Percentiles rank a stretch among this genome's conserved stretches.
Conservation (phyloP, 1,140 invertebrate species). For the Heliconius eleuchia region DNA sequence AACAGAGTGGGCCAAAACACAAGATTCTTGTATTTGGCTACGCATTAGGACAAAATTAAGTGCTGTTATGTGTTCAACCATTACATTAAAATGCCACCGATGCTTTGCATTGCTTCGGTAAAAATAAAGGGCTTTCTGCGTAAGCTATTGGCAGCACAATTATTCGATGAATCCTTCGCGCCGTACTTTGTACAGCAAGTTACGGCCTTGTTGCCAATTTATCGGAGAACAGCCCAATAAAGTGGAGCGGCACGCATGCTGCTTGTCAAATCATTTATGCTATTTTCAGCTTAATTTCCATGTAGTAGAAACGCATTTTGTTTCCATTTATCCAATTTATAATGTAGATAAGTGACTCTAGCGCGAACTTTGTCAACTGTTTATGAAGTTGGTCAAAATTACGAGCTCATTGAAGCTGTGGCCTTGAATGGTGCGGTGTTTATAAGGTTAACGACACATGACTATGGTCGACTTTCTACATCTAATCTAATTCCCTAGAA, state of each 20-base stretch:
- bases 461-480: not conserved
- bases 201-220: slow-evolving; percentile 57
- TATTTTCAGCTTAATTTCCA: slow-evolving; percentile 35
- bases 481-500: not conserved
- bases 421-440: slow-evolving; percentile 28
- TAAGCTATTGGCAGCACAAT: slow-evolving; percentile 68
- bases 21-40: slow-evolving; percentile 61
- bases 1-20: slow-evolving; percentile 60
- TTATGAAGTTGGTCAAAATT: slow-evolving; percentile 36
- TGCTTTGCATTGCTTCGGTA: slow-evolving; percentile 59
- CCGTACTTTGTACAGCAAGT: slow-evolving; percentile 57
- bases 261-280: slow-evolving; percentile 36
- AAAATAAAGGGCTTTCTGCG: slow-evolving; percentile 55
- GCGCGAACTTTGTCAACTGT: slow-evolving; percentile 34
- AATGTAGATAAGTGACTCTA: slow-evolving; percentile 31
- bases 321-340: slow-evolving; percentile 30
- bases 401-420: slow-evolving; percentile 21
- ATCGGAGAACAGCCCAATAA: slow-evolving; percentile 52
- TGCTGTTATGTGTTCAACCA: slow-evolving; percentile 74
- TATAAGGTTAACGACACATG: not conserved
- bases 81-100: slow-evolving; percentile 76
- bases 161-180: slow-evolving; percentile 64
- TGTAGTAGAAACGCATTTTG: slow-evolving; percentile 28
- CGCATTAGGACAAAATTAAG: slow-evolving; percentile 80
- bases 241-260: slow-evolving; percentile 43